Evolutionary conservation across 2,888 invertebrate species (phyloP), one percentile per base, ranked within the genome.

Genomic region (Acrobasis consociella): DNA sequence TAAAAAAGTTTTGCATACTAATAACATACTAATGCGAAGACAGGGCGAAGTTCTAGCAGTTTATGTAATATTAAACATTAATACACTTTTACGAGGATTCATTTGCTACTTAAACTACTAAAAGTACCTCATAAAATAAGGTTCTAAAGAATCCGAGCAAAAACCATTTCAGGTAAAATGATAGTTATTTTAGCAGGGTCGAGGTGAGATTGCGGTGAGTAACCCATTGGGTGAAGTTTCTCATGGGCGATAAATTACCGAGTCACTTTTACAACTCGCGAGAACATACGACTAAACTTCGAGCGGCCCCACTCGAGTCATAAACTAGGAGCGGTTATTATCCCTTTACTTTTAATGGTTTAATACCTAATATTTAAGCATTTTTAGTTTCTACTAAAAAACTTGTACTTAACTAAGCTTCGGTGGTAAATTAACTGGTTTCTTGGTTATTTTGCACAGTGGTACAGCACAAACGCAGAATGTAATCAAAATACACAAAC

Each of bases 191-290:
- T 75, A 72, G 73, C 64, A 65, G 68, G 71, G 65, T 65, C 52
- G 62, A 84, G 86, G 86, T 86, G 75, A 87, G 86, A 89, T 87
- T 86, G 83, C 82, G 78, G 77, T 66, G 72, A 75, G 73, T 72
- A 72, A 80, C 78, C 81, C 79, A 77, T 77, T 76, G 77, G 81
- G 68, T 72, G 77, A 87, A 91, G 77, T 91, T 89, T 78, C 81
- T 83, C 83, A 81, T 82, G 77, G 82, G 79, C 88, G 81, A 91
- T 92, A 93, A 91, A 93, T 92, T 90, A 89, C 82, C 72, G 72
- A 91, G 89, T 89, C 90, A 85, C 85, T 87, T 87, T 89, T 89
- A 89, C 88, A 90, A 87, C 90, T 88, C 81, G 81, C 70, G 75
- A 78, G 86, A 87, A 88, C 89, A 81, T 89, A 89, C 82, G 87